These are phyloP conservation scores for Dione juno DNA, from an alignment of 2,888 invertebrate species.

Conservation along the genomic window DNA sequence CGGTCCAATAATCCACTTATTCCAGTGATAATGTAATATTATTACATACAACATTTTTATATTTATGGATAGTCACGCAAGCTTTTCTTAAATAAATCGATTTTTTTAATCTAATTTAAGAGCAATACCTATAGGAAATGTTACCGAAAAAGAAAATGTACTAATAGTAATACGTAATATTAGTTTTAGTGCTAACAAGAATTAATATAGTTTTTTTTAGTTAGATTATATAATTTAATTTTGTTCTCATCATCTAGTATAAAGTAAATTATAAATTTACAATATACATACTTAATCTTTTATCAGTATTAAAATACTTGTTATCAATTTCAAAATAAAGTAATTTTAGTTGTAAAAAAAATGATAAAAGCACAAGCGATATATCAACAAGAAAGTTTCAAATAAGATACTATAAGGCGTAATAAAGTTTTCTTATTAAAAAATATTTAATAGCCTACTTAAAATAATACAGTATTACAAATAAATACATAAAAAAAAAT, in stretches of 20 bases:
- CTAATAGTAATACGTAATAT: no score
- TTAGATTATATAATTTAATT: background rate
- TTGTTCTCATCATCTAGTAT: background rate
- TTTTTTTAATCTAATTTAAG: background rate
- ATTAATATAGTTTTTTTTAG: no score
- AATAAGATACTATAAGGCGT: background rate
- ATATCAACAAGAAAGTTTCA: background rate
- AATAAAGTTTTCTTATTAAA: background rate
- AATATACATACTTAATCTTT: background rate
- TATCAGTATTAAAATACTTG: background rate
- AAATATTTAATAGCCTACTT: background rate
- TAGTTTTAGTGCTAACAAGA: no score
- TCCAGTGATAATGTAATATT: slow-evolving; percentile 61
- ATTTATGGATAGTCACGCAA: slow-evolving; percentile 9
- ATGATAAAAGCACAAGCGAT: background rate
- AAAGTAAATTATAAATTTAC: background rate
- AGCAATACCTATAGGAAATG: background rate
- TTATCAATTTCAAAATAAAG: slow-evolving; percentile 17
- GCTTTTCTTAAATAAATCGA: slow-evolving; percentile 12
- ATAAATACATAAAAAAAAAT: background rate
- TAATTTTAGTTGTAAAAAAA: slow-evolving; percentile 8
- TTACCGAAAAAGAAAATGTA: no score
- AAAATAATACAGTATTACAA: background rate
- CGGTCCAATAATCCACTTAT: slow-evolving; percentile 66
- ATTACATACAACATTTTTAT: slow-evolving; percentile 39